Evolutionary conservation across 2,113 vertebrate species (phyloP), one percentile per base, ranked within the genome.

Genomic region (Urocynchramus pylzowi): DNA sequence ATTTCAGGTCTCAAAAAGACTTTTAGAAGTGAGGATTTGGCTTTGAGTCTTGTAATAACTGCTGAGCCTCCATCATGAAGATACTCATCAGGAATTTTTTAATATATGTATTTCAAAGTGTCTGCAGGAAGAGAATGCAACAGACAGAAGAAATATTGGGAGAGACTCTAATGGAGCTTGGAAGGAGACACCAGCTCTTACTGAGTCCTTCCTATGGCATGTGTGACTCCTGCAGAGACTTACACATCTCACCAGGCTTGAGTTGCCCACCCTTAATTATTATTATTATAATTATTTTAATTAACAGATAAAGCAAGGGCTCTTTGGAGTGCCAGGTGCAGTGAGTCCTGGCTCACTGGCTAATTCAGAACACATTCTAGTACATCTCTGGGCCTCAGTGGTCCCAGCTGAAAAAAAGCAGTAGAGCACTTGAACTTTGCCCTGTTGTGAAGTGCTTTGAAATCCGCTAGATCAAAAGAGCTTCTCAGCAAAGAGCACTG

Each of bases 261-360:
- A 86, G 35, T 73, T 91, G 59, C 16, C 33, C 41, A 42, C 7
- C 10, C 9, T n/a, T n/a, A n/a, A n/a, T n/a, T n/a, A n/a, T n/a
- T n/a, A n/a, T n/a, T n/a, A n/a, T n/a, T n/a, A n/a, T n/a, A n/a
- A 0, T 54, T 68, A 47, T 50, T 52, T 76, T 35, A 83, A 75
- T 69, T 56, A 65, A 33, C 6, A 73, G 21, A 54, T 47, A 76
- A 68, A 56, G 6, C 17, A 57, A 63, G 33, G 31, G 33, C 4
- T 83, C 26, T 59, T 68, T 59, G 53, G 26, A 76, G 57, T 18
- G 26, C 23, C 1, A 7, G 31, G 17, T 31, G 42, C 23, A 64
- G 30, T 0, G 0, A 68, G 49, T 53, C 27, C 52, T 50, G 33
- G 22, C 24, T 80, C 59, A 50, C 13, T 3, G 4, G 4, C 26